Conservation (phyloP, 2,113 vertebrate genomes). For the Cnemophilus loriae region DNA sequence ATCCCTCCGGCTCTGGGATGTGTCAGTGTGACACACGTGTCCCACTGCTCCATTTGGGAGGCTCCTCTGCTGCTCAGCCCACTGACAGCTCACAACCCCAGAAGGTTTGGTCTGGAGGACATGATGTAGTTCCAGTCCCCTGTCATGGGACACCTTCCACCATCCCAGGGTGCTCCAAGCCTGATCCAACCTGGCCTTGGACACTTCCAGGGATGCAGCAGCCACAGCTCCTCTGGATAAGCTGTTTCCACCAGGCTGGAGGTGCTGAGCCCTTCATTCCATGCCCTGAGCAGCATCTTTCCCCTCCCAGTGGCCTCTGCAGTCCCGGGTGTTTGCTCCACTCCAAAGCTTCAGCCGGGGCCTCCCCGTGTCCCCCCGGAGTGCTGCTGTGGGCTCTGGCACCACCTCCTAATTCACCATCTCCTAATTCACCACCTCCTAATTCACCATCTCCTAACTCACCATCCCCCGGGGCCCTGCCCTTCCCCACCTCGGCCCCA, state of each 20-base stretch:
- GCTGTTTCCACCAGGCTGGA: not conserved
- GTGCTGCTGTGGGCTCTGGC: not conserved
- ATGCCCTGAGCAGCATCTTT: not conserved
- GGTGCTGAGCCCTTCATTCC: not conserved
- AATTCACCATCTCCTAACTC: not conserved
- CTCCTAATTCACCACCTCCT: too few species aligned
- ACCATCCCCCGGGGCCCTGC: not conserved
- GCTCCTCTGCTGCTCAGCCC: not conserved
- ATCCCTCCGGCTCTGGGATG: not conserved
- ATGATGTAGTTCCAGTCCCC: not conserved
- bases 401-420: not conserved
- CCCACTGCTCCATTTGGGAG: not conserved
- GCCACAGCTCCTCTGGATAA: not conserved
- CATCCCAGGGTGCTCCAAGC: not conserved
- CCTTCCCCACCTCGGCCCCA: not conserved
- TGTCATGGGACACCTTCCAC: not conserved
- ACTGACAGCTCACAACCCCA: not conserved
- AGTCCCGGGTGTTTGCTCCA: fast-evolving
- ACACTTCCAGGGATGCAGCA: not conserved
- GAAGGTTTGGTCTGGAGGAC: not conserved
- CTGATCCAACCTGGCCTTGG: not conserved
- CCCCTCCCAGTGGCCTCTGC: not conserved
- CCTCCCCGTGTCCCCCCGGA: fast-evolving
- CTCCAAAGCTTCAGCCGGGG: fast-evolving
- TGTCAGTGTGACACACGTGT: fast-evolving